phyloP scores from a whole-genome alignment of 2,113 vertebrate species.

The Gavialis gangeticus region DNA sequence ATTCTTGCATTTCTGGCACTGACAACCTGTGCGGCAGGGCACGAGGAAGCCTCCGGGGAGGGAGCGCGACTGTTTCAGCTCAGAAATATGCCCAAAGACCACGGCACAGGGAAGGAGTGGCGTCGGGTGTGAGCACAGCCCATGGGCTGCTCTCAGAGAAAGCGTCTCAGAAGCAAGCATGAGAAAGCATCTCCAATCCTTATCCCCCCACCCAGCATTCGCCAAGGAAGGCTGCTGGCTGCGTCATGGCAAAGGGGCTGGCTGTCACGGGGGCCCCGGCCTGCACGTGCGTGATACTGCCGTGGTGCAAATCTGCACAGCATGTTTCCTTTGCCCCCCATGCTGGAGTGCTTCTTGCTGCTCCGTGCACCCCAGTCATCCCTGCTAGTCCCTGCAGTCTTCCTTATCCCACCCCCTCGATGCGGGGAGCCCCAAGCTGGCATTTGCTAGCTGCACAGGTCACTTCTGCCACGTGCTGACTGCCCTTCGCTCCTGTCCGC shows the following conservation, averaged over 20 bases:
- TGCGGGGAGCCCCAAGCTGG: no score
- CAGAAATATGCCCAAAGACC: slow-evolving; percentile 21
- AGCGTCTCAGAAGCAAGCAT: not conserved
- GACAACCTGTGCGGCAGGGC: slow-evolving; percentile 43
- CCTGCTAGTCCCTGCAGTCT: no score
- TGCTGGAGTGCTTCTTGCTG: rapidly evolving
- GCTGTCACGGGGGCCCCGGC: rapidly evolving
- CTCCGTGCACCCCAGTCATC: not conserved
- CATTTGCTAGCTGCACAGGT: no score
- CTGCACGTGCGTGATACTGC: not conserved
- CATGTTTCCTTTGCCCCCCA: rapidly evolving
- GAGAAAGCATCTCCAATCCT: not conserved
- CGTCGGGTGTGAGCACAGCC: not conserved
- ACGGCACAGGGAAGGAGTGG: not conserved
- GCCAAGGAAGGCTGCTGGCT: not conserved
- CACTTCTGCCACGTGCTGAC: no score
- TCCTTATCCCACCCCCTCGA: no score
- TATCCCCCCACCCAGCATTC: not conserved
- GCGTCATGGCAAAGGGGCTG: not conserved
- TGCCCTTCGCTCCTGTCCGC: no score
- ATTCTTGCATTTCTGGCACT: slow-evolving; percentile 53
- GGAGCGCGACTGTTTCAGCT: slow-evolving; percentile 33
- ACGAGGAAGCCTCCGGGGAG: slow-evolving; percentile 44
- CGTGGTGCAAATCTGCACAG: not conserved
- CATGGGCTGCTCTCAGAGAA: not conserved